Evolutionary conservation across 2,113 vertebrate species (phyloP).

Genomic region (Phylloscopus trochiloides): DNA sequence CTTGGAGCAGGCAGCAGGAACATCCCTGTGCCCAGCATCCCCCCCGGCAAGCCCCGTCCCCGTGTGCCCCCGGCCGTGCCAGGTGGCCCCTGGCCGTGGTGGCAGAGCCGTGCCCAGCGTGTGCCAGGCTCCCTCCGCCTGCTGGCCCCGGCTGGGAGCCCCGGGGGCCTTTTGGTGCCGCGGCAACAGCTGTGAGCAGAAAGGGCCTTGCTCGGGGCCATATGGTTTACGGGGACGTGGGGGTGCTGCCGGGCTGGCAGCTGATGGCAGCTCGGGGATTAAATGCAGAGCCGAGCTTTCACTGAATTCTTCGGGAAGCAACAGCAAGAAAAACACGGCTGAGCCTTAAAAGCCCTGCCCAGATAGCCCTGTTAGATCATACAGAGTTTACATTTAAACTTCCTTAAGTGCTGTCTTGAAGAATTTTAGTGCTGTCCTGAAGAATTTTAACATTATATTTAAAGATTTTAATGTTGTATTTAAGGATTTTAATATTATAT

Average conservation of each 20-base stretch:
- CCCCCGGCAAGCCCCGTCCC: background rate
- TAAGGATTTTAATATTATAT: background rate
- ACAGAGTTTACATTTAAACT: background rate
- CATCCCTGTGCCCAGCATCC: too few species aligned
- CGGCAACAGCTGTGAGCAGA: constrained; percentile 3
- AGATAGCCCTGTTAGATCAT: background rate
- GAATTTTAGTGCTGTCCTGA: background rate
- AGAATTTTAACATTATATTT: background rate
- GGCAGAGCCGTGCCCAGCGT: background rate
- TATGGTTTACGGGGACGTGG: background rate
- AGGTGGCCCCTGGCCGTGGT: background rate
- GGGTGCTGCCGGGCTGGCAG: background rate
- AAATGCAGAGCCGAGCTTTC: background rate
- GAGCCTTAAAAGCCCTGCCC: background rate
- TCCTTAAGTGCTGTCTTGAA: background rate
- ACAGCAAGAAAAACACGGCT: rapidly evolving
- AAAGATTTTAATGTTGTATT: background rate
- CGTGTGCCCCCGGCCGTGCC: background rate
- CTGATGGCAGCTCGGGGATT: background rate
- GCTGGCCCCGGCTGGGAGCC: background rate
- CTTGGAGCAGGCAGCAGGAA: background rate
- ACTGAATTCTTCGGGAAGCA: rapidly evolving
- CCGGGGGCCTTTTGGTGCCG: background rate
- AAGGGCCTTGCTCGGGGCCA: background rate
- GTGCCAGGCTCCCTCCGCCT: background rate